A percentile compares a stretch with the other conserved stretches of the same genome.
These are phyloP conservation scores for Acholoe squamosa DNA, from an alignment of 2,888 invertebrate species.

Conservation along the genomic window DNA sequence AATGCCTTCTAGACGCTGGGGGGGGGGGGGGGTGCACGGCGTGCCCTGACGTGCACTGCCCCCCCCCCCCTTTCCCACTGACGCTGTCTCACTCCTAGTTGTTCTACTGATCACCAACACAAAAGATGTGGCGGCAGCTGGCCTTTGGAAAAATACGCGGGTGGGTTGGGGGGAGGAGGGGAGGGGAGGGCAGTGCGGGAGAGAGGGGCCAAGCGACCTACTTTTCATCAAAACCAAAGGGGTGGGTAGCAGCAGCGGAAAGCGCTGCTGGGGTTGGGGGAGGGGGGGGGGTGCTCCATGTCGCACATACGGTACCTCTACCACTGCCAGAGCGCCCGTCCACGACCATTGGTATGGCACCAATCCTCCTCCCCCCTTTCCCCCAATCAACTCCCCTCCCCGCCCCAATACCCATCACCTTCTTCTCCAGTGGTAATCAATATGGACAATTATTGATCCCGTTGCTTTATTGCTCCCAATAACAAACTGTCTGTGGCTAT, in stretches of 20 bases:
- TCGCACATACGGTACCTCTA: constrained; percentile 6
- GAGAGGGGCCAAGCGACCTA: not conserved
- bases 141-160: constrained; percentile 32
- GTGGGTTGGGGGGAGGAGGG: not conserved
- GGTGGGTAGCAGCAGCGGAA: not conserved
- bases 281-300: constrained; percentile 2
- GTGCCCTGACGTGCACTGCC: constrained; percentile 4
- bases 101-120: constrained; percentile 58
- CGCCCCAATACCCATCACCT: not conserved
- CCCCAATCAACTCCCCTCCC: no score
- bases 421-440: constrained; percentile 28
- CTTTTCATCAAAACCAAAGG: constrained; percentile 21
- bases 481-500: constrained; percentile 12
- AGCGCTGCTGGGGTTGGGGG: no score
- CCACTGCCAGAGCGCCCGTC: no score
- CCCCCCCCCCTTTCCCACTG: not conserved
- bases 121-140: constrained; percentile 62
- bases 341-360: constrained; percentile 13
- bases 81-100: constrained; percentile 45
- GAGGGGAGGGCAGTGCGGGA: not conserved
- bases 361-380: not conserved
- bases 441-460: constrained; percentile 15
- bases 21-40: not conserved
- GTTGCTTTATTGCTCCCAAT: constrained; percentile 7
- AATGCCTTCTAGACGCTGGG: not conserved